phyloP scores from a whole-genome alignment of 2,113 vertebrate species.

The Chitala chitala region DNA sequence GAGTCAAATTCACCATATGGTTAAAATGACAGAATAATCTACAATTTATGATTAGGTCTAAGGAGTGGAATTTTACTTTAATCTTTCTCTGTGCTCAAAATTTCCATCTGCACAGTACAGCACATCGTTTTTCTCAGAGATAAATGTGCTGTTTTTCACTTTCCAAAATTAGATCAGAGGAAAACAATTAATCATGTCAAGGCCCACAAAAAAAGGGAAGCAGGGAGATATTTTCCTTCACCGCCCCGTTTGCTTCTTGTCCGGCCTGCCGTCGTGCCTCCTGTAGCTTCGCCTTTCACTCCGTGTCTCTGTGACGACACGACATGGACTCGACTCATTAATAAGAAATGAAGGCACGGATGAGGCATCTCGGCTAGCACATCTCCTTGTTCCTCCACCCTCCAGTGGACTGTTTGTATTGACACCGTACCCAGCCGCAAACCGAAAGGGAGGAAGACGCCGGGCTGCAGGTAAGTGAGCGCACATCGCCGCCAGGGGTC shows the following conservation, averaged over 20 bases:
- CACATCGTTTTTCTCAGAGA: constrained; percentile 99
- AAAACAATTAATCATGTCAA: constrained; percentile 99
- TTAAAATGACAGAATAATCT: constrained; percentile 99
- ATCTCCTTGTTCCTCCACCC: not conserved
- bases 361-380: too few relatives aligned
- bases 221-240: constrained; percentile 87
- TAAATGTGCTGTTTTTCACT: constrained; percentile 99
- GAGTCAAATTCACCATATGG: constrained; percentile 99
- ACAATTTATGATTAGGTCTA: constrained; percentile 99
- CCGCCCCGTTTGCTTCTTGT: constrained; percentile 39
- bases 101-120: constrained; percentile 97
- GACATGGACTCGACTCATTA: too few relatives aligned
- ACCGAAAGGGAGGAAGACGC: constrained; percentile 72
- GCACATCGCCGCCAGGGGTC: constrained; percentile 82
- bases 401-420: constrained; percentile 73
- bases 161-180: constrained; percentile 99
- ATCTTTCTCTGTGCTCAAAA: constrained; percentile 99
- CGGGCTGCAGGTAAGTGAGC: constrained; percentile 85
- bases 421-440: constrained; percentile 73
- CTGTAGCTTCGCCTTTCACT: too few relatives aligned
- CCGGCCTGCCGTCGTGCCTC: constrained; percentile 20
- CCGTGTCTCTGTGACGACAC: too few relatives aligned
- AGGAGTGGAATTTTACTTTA: constrained; percentile 99
- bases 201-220: constrained; percentile 99
- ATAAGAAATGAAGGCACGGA: too few relatives aligned